Evolutionary conservation across 2,113 vertebrate genomes (phyloP).

Genomic region (Sialia sialis): DNA sequence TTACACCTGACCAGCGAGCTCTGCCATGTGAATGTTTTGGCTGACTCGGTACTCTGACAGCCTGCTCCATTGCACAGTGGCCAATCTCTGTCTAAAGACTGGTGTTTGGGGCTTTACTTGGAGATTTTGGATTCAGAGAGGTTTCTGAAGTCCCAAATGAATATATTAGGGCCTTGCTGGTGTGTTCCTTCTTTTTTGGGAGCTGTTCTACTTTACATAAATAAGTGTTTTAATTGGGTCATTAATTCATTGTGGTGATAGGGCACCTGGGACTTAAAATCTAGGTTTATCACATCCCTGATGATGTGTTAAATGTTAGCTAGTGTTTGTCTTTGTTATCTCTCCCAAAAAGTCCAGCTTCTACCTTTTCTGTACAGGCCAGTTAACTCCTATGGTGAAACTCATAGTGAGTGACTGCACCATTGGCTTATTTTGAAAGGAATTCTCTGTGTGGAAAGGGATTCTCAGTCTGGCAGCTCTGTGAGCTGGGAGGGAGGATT

Average conservation of each 20-base stretch:
- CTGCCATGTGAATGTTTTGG: fast-evolving
- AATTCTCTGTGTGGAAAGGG: neutral
- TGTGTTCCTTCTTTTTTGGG: neutral
- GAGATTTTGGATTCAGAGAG: neutral
- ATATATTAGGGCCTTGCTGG: neutral
- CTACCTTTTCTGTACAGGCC: neutral
- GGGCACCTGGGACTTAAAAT: neutral
- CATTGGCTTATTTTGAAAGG: neutral
- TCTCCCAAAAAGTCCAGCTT: neutral
- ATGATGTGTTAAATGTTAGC: neutral
- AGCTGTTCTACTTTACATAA: neutral
- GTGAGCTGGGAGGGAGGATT: neutral
- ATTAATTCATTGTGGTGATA: neutral
- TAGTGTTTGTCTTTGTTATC: neutral
- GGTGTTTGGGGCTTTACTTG: neutral
- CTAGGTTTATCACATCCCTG: neutral
- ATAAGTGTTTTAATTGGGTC: neutral
- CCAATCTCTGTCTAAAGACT: no score
- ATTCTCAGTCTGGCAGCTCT: neutral
- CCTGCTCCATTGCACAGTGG: fast-evolving
- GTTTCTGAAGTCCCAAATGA: neutral
- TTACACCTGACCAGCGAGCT: neutral
- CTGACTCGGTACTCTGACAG: neutral
- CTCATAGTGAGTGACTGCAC: neutral
- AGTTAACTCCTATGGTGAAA: neutral